Conservation (phyloP, 2,113 vertebrate genomes). For the Forbesichthys agassizii region DNA sequence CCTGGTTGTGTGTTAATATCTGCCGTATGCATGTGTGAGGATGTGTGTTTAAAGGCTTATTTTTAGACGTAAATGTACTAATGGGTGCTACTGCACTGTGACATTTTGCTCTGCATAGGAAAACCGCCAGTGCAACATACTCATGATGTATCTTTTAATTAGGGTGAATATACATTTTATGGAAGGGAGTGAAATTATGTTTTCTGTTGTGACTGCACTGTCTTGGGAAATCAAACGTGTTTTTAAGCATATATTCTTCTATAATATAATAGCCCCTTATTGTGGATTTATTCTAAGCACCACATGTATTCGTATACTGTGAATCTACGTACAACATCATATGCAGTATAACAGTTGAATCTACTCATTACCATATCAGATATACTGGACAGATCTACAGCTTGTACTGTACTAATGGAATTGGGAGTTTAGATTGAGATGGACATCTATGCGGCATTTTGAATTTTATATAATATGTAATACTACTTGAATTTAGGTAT, state of each 20-base stretch:
- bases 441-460: constrained; percentile 19
- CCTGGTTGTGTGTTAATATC: constrained; percentile 5
- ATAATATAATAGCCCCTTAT: neutral
- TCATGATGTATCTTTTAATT: neutral
- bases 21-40: neutral
- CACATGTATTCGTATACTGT: neutral
- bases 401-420: constrained; percentile 5
- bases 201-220: constrained; percentile 3
- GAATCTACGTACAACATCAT: neutral
- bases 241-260: neutral
- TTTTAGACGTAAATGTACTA: neutral
- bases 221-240: constrained; percentile 11
- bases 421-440: constrained; percentile 8
- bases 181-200: constrained; percentile 1
- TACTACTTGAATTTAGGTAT: constrained; percentile 87
- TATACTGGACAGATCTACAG: constrained; percentile 11
- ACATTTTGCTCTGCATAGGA: too few relatives aligned
- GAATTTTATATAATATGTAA: constrained; percentile 59
- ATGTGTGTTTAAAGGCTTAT: neutral
- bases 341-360: neutral
- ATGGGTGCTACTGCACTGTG: constrained; percentile 9
- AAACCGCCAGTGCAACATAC: too few relatives aligned
- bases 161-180: neutral
- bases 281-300: neutral
- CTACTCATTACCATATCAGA: neutral